Percentiles rank a stretch among this genome's conserved stretches.
phyloP scores from a whole-genome alignment of 2,113 vertebrate genomes.

The Neolamprologus modestus region DNA sequence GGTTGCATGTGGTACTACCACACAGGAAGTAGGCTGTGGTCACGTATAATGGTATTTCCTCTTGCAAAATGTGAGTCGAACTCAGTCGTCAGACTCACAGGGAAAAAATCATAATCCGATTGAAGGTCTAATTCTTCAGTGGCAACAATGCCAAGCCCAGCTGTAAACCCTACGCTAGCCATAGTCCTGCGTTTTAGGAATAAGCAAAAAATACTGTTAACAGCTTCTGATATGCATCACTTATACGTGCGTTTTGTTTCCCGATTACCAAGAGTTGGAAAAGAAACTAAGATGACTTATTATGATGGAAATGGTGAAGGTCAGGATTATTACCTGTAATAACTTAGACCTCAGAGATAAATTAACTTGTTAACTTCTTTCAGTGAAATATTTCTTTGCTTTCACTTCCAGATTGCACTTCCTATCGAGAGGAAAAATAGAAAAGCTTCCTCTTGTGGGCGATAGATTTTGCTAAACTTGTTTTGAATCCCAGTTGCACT shows the following conservation, averaged over 20 bases:
- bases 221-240: background rate
- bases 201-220: background rate
- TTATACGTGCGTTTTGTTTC: background rate
- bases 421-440: background rate
- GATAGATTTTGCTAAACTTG: background rate
- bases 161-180: background rate
- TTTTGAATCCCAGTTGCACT: background rate
- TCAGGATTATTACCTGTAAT: background rate
- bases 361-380: background rate
- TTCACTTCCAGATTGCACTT: constrained; percentile 36
- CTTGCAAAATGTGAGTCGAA: background rate
- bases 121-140: background rate
- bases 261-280: background rate
- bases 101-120: background rate
- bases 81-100: background rate
- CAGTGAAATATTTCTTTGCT: background rate
- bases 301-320: background rate
- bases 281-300: background rate
- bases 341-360: background rate
- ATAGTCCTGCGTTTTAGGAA: background rate
- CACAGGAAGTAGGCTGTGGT: background rate
- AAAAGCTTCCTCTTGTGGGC: constrained; percentile 14
- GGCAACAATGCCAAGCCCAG: background rate
- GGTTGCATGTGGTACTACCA: background rate
- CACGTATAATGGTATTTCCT: background rate